Conservation (phyloP, 1,140 invertebrate genomes). For the Tribolium castaneum region DNA sequence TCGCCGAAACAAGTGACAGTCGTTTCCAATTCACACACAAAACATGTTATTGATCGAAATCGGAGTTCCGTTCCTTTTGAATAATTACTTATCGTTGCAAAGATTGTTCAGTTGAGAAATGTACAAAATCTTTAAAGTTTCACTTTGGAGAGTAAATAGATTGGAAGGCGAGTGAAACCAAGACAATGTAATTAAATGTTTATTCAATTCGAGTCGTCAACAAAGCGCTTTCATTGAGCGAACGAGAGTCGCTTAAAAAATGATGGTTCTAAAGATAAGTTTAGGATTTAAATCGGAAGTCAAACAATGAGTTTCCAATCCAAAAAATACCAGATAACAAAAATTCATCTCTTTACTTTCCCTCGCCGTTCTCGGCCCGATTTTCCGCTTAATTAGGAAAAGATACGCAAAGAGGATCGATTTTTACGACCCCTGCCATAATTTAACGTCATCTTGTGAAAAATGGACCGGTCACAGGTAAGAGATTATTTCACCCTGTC, state of each 20-base stretch:
- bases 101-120: constrained; percentile 5
- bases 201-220: neutral
- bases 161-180: constrained; percentile 14
- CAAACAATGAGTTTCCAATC: constrained; percentile 1
- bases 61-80: neutral
- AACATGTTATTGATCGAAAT: neutral
- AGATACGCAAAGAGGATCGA: constrained; percentile 6
- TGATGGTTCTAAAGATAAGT: neutral
- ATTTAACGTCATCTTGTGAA: constrained; percentile 12
- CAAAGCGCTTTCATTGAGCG: neutral
- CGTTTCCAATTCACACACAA: neutral
- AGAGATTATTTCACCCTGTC: constrained; percentile 24
- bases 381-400: constrained; percentile 14
- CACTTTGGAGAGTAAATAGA: constrained; percentile 1
- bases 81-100: constrained; percentile 4
- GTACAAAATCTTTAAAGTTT: constrained; percentile 16
- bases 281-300: neutral
- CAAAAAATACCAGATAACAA: neutral
- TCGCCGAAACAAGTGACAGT: neutral
- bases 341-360: no score
- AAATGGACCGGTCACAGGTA: constrained; percentile 20
- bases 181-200: constrained; percentile 26
- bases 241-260: neutral
- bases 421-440: neutral
- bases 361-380: neutral